Evolutionary conservation across 1,140 invertebrate genomes (phyloP).

Genomic region (Zaprionus inermis): DNA sequence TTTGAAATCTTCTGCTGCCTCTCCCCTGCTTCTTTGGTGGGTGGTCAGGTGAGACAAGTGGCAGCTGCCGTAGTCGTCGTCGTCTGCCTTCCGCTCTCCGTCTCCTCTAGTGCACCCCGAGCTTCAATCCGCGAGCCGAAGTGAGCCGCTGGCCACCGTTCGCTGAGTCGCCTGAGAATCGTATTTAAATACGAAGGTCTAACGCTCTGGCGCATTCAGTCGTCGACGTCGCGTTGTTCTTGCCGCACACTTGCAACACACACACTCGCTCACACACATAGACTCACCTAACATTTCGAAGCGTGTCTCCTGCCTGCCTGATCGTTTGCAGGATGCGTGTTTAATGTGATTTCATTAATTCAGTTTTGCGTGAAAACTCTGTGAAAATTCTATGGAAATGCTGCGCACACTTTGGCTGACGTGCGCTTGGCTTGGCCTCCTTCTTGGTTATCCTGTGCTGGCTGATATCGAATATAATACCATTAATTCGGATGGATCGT

Average conservation of each 20-base stretch:
- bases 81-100: neutral
- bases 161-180: constrained; percentile 75
- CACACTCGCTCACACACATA: constrained; percentile 13
- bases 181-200: constrained; percentile 83
- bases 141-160: constrained; percentile 56
- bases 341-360: constrained; percentile 22
- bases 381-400: constrained; percentile 52
- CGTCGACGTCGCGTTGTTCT: constrained; percentile 77
- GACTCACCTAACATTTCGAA: neutral
- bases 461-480: constrained; percentile 85
- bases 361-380: constrained; percentile 4
- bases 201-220: constrained; percentile 79
- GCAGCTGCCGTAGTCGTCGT: constrained; percentile 47
- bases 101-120: neutral
- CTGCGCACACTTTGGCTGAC: constrained; percentile 34
- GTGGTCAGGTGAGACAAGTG: constrained; percentile 83
- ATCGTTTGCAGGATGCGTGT: constrained; percentile 31
- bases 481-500: constrained; percentile 87
- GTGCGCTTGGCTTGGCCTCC: constrained; percentile 46
- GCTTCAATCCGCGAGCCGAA: constrained; percentile 12
- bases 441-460: constrained; percentile 36
- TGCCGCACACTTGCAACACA: constrained; percentile 40
- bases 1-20: constrained; percentile 6
- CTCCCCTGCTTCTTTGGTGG: constrained; percentile 64
- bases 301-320: neutral